Percentiles rank a stretch among this genome's conserved stretches.
Evolutionary conservation across 2,888 invertebrate genomes (phyloP).

Genomic region (Gastrophysa polygoni): DNA sequence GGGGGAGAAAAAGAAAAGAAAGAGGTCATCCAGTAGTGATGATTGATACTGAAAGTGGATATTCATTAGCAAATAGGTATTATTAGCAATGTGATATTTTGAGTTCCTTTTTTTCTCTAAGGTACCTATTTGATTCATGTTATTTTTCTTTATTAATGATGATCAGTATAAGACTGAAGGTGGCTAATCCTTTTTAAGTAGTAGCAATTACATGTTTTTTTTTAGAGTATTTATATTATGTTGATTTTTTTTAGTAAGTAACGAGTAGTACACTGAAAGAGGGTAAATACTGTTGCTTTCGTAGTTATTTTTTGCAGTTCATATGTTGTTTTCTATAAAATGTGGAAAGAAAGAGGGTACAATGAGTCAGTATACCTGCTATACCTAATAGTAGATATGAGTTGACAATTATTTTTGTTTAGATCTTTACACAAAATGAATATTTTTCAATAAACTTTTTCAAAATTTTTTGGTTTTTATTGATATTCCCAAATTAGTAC

Average conservation of each 20-base stretch:
- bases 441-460: background rate
- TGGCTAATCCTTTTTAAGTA: background rate
- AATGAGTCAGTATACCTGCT: too few relatives aligned
- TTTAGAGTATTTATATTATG: background rate
- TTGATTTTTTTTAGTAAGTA: background rate
- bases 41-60: background rate
- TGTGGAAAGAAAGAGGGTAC: too few relatives aligned
- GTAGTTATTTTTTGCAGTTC: too few relatives aligned
- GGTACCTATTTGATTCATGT: background rate
- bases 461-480: background rate
- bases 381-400: background rate
- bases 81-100: too few relatives aligned
- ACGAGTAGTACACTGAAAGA: background rate
- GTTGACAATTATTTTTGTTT: background rate
- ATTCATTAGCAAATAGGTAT: background rate
- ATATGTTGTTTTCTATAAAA: too few relatives aligned
- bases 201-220: background rate
- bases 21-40: constrained; percentile 4
- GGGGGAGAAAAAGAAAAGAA: constrained; percentile 8
- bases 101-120: background rate
- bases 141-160: background rate
- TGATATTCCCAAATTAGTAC: background rate
- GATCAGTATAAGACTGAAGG: too few relatives aligned
- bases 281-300: too few relatives aligned
- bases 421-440: background rate